Evolutionary conservation across 1,140 invertebrate genomes (phyloP).

Genomic region (Solenopsis invicta): DNA sequence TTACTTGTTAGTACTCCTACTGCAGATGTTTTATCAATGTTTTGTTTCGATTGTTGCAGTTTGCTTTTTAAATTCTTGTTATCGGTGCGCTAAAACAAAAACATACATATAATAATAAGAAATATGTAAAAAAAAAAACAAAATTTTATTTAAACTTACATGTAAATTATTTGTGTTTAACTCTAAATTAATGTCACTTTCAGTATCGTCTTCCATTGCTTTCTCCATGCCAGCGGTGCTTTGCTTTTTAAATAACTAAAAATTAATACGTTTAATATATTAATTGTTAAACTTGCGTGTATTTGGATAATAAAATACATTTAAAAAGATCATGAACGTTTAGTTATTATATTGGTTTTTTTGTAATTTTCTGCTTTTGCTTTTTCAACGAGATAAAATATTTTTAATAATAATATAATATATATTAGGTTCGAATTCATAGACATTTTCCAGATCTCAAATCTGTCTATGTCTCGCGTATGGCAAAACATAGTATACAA

Average conservation of each 20-base stretch:
- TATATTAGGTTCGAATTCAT: too few species aligned
- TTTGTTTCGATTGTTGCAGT: not conserved
- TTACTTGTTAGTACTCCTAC: not conserved
- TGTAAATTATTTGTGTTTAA: too few species aligned
- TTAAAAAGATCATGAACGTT: not conserved
- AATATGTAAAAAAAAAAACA: not conserved
- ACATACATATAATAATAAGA: not conserved
- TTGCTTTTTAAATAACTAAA: not conserved
- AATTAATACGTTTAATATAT: slow-evolving; percentile 21
- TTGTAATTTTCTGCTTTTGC: not conserved
- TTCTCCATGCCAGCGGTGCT: not conserved
- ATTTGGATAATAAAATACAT: not conserved
- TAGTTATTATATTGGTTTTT: not conserved
- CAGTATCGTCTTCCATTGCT: not conserved
- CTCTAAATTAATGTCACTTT: slow-evolving; percentile 6
- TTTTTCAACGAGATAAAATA: not conserved
- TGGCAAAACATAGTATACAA: too few species aligned
- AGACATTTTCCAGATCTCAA: too few species aligned
- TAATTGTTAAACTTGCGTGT: not conserved
- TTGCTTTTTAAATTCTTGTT: not conserved
- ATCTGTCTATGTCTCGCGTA: too few species aligned
- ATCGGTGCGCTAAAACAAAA: not conserved
- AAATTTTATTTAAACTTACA: slow-evolving; percentile 15
- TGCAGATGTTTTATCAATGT: not conserved
- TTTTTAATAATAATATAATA: too few species aligned